Conservation (phyloP, 2,113 vertebrate species). For the Sterrhoptilus dennistouni region DNA sequence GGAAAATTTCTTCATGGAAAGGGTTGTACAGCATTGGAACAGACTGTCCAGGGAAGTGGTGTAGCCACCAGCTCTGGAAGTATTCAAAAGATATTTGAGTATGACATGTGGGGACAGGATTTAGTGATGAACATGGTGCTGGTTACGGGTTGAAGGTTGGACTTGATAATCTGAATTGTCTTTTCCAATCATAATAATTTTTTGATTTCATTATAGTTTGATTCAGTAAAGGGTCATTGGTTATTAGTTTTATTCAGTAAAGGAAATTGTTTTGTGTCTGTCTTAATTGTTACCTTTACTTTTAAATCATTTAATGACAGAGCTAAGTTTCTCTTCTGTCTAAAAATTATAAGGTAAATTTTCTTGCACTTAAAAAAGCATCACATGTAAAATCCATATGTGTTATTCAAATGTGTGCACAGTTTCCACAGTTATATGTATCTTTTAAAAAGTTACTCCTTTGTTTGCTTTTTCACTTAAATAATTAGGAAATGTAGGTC, state of each 20-base stretch:
- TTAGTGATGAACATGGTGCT: not conserved
- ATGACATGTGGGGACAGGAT: not conserved
- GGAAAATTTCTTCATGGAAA: not conserved
- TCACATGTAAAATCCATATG: not conserved
- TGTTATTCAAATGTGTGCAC: not conserved
- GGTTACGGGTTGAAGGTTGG: fast-evolving
- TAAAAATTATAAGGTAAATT: not conserved
- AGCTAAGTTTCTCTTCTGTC: not conserved
- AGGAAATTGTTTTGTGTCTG: not conserved
- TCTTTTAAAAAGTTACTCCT: not conserved
- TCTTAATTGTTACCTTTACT: not conserved
- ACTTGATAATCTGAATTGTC: not conserved
- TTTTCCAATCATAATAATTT: fast-evolving
- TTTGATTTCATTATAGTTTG: not conserved
- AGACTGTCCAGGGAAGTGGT: not conserved
- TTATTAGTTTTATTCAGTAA: too few relatives aligned
- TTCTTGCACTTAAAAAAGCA: not conserved
- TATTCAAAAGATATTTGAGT: not conserved
- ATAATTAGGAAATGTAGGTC: not conserved
- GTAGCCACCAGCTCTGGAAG: not conserved
- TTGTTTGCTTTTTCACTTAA: not conserved
- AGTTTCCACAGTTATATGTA: not conserved
- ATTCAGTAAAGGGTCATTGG: not conserved
- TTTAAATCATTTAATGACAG: not conserved
- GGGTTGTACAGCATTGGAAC: not conserved